Evolutionary conservation across 2,113 vertebrate genomes (phyloP), one percentile per base, ranked within the genome.

Genomic region (Lathamus discolor): DNA sequence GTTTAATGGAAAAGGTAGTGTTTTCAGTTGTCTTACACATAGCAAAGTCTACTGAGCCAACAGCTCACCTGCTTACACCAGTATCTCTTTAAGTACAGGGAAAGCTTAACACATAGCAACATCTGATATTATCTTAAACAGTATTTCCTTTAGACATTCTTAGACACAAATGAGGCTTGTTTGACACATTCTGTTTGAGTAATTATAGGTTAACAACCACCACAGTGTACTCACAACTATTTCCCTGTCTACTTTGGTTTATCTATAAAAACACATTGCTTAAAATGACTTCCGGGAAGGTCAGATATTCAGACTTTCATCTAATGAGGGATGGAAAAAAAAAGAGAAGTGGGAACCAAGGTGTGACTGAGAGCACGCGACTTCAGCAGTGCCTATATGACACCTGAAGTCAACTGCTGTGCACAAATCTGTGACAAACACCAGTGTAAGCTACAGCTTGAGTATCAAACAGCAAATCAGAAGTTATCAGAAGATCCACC

Each of bases 161-260:
- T 33, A 70, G 25, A 68, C 17, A 28, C 25, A 93, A 85, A 52
- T 19, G 57, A 91, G 80, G 51, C 31, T 76, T 86, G 76, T 85
- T 94, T 87, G 93, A 92, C 57, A 93, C 15, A 66, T 20, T 52
- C 23, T 35, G 13, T 78, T 91, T 41, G 55, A 85, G 39, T 76
- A 86, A 93, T 28, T 90, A 80, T 69, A 96, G 79, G 75, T 93
- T 81, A 90, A 54, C 91, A 94, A 81, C 39, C 77, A 90, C 54
- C 63, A 62, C 17, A 88, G 57, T 7, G 6, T 35, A 44, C 72
- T 92, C 27, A 86, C 80, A 66, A 77, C 57, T 88, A 83, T 51
- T 93, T 92, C 72, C 37, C 79, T 52, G 62, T 79, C 92, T 96
- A 48, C 44, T 85, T 5, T 35, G 51, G 33, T 41, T 85, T 57